Percentiles rank a stretch among this genome's conserved stretches.
Evolutionary conservation across 1,140 invertebrate species (phyloP).

Genomic region (Drosophila ananassae): DNA sequence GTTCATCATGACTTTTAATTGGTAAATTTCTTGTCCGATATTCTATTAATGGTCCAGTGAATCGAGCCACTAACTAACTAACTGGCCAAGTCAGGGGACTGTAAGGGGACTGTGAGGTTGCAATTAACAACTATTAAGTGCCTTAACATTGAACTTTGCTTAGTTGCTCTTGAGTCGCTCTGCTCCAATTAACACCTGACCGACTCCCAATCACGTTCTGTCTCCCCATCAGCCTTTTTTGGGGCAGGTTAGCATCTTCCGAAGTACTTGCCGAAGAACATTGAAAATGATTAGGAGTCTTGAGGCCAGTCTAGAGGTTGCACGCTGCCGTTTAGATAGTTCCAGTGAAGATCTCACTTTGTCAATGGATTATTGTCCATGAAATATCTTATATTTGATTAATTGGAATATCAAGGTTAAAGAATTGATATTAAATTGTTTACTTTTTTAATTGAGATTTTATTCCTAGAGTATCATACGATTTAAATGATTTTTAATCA

Average conservation of each 20-base stretch:
- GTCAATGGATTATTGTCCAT: neutral
- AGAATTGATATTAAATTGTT: neutral
- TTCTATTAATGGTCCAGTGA: conserved; percentile 38
- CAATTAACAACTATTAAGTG: conserved; percentile 50
- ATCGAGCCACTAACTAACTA: conserved; percentile 15
- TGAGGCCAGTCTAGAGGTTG: conserved; percentile 23
- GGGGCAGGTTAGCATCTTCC: conserved; percentile 10
- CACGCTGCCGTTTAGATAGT: conserved; percentile 17
- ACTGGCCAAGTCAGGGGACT: neutral
- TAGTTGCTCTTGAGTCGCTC: conserved; percentile 37
- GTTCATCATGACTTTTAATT: conserved; percentile 53
- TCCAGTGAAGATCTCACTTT: conserved; percentile 8
- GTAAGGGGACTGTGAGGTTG: conserved; percentile 3
- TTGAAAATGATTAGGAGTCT: conserved; percentile 27
- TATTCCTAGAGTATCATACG: too few species aligned
- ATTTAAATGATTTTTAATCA: too few species aligned
- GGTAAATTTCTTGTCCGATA: conserved; percentile 38
- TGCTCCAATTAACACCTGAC: conserved; percentile 46
- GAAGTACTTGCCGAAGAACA: conserved; percentile 14
- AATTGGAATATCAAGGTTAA: neutral
- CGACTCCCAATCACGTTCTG: conserved; percentile 24
- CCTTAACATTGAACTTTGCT: conserved; percentile 43
- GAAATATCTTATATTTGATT: too few species aligned
- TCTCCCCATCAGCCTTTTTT: neutral
- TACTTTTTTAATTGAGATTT: too few species aligned